phyloP scores from a whole-genome alignment of 1,140 invertebrate genomes.

The Drosophila arizonae region DNA sequence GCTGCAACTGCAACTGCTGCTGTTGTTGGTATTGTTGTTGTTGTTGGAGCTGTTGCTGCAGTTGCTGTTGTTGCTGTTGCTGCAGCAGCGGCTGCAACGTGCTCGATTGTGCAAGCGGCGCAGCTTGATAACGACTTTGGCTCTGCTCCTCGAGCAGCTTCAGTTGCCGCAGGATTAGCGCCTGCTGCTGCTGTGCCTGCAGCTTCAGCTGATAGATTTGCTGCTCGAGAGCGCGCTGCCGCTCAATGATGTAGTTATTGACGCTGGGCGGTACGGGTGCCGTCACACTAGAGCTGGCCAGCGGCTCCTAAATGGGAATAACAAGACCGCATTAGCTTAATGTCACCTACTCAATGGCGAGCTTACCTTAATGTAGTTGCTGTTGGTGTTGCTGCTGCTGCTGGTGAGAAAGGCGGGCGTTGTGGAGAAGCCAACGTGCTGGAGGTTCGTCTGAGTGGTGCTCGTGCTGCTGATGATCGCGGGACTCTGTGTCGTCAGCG shows the following conservation, averaged over 20 bases:
- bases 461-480: constrained; percentile 38
- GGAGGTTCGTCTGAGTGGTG: constrained; percentile 52
- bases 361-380: constrained; percentile 61
- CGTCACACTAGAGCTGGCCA: constrained; percentile 27
- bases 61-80: constrained; percentile 36
- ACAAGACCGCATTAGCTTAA: not conserved
- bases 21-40: constrained; percentile 22
- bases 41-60: constrained; percentile 29
- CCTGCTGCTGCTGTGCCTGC: constrained; percentile 88
- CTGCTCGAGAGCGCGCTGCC: constrained; percentile 87
- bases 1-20: constrained; percentile 42
- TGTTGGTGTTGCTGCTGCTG: constrained; percentile 54
- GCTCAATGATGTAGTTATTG: constrained; percentile 84
- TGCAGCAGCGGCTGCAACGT: constrained; percentile 60
- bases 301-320: constrained; percentile 43
- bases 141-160: constrained; percentile 85
- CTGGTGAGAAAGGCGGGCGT: constrained; percentile 57
- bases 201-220: constrained; percentile 85
- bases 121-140: constrained; percentile 73
- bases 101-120: constrained; percentile 69
- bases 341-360: not conserved
- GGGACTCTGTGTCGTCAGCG: constrained; percentile 67
- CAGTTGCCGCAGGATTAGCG: constrained; percentile 87
- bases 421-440: constrained; percentile 48
- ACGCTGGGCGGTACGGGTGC: constrained; percentile 48